Evolutionary conservation across 1,140 invertebrate genomes (phyloP).

Genomic region (Stegodyphus dumicola): DNA sequence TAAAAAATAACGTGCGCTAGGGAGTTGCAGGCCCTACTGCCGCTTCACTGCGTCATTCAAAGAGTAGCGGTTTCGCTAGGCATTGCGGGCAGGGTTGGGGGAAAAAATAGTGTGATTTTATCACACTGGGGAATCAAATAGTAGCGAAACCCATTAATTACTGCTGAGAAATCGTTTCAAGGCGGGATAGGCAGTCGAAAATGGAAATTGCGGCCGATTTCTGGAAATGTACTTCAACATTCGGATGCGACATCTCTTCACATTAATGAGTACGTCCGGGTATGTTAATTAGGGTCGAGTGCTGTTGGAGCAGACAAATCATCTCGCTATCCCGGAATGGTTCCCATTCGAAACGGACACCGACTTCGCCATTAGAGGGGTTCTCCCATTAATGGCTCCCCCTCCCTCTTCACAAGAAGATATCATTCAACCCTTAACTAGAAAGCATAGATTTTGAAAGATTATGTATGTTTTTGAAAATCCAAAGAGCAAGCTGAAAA

Average conservation of each 20-base stretch:
- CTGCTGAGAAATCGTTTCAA: slow-evolving; percentile 2
- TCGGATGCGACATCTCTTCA: slow-evolving; percentile 20
- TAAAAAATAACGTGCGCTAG: not conserved
- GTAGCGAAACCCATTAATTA: slow-evolving; percentile 14
- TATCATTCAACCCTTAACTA: not conserved
- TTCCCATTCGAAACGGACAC: slow-evolving; percentile 23
- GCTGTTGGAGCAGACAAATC: slow-evolving; percentile 29
- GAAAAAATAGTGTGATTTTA: not conserved
- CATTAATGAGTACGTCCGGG: slow-evolving; percentile 33
- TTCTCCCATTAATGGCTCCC: too few relatives aligned
- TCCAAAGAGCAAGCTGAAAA: too few relatives aligned
- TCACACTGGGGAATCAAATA: slow-evolving; percentile 4
- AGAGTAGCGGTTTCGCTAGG: not conserved
- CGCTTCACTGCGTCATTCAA: not conserved
- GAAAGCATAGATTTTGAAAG: not conserved
- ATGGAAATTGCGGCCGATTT: slow-evolving; percentile 12
- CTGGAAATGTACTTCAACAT: not conserved
- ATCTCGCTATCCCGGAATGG: slow-evolving; percentile 16
- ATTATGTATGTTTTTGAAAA: too few relatives aligned
- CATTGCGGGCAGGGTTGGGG: not conserved
- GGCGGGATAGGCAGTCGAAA: slow-evolving; percentile 25
- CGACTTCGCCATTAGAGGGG: not conserved
- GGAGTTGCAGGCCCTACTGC: not conserved
- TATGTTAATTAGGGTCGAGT: slow-evolving; percentile 38
- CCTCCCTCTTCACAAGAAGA: too few relatives aligned